Evolutionary conservation across 1,140 invertebrate genomes (phyloP).

Genomic region (Lucilia sericata): DNA sequence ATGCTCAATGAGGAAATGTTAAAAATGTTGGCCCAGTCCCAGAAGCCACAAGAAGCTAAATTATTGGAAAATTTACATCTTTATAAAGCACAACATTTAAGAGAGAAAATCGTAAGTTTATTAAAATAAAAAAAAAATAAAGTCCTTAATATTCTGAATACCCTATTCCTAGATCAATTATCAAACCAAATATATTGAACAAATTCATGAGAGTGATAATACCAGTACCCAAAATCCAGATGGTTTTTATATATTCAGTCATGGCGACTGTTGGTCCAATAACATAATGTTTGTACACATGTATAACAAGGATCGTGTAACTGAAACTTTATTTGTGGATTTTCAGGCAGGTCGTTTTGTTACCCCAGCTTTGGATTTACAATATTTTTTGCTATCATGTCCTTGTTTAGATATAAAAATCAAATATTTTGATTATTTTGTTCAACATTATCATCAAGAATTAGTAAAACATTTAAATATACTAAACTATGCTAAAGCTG

Average conservation of each 20-base stretch:
- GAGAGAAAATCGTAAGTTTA: constrained; percentile 38
- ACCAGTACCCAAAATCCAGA: constrained; percentile 56
- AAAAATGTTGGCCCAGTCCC: neutral
- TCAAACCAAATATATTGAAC: neutral
- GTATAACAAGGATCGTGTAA: constrained; percentile 66
- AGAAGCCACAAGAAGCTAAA: constrained; percentile 10
- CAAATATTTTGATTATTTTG: constrained; percentile 53
- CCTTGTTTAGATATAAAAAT: constrained; percentile 49
- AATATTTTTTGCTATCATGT: constrained; percentile 51
- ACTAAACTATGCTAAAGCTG: constrained; percentile 50
- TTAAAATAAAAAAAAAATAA: no score
- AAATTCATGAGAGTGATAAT: constrained; percentile 51
- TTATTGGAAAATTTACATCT: constrained; percentile 7
- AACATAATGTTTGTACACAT: constrained; percentile 76
- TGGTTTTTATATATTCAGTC: constrained; percentile 73
- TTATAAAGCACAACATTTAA: constrained; percentile 25
- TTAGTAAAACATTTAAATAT: constrained; percentile 51
- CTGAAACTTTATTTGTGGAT: constrained; percentile 70
- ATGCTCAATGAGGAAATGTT: constrained; percentile 46
- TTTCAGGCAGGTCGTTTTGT: constrained; percentile 65
- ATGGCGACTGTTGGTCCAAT: constrained; percentile 76
- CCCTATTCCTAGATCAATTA: constrained; percentile 7
- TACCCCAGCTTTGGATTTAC: constrained; percentile 65
- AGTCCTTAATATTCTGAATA: no score
- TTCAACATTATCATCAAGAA: constrained; percentile 51